These are phyloP conservation scores for Protophormia terraenovae DNA, from an alignment of 2,888 invertebrate genomes.

Conservation along the genomic window DNA sequence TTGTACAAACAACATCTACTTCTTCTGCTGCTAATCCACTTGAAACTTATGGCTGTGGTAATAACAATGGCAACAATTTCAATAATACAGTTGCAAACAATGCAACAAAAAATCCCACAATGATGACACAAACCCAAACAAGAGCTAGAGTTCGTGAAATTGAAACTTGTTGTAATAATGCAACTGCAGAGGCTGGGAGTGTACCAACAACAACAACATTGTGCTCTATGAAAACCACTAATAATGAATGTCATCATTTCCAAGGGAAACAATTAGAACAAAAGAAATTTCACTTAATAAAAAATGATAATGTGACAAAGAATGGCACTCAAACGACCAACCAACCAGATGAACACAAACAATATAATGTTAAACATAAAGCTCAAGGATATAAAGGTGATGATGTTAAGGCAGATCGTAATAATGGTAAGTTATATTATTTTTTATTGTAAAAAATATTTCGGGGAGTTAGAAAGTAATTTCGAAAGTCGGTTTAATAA, in stretches of 20 bases:
- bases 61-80: slow-evolving; percentile 74
- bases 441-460: background rate
- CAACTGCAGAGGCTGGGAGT: slow-evolving; percentile 37
- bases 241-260: slow-evolving; percentile 35
- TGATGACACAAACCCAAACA: slow-evolving; percentile 75
- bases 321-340: slow-evolving; percentile 19
- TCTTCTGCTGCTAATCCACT: slow-evolving; percentile 82
- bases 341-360: slow-evolving; percentile 16
- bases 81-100: slow-evolving; percentile 78
- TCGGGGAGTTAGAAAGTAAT: background rate
- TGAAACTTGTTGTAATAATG: slow-evolving; percentile 79
- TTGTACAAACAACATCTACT: slow-evolving; percentile 82
- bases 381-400: slow-evolving; percentile 16
- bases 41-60: slow-evolving; percentile 79
- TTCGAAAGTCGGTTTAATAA: too few species aligned
- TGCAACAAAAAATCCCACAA: slow-evolving; percentile 80
- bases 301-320: slow-evolving; percentile 13
- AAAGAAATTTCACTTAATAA: slow-evolving; percentile 65
- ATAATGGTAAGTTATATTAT: slow-evolving; percentile 17
- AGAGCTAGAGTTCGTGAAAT: slow-evolving; percentile 75
- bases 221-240: slow-evolving; percentile 32
- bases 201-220: background rate
- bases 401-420: slow-evolving; percentile 15
- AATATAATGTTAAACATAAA: slow-evolving; percentile 22
- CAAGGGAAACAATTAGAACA: slow-evolving; percentile 60